Evolutionary conservation across 2,888 invertebrate species (phyloP).

Genomic region (Electrophaes corylata): DNA sequence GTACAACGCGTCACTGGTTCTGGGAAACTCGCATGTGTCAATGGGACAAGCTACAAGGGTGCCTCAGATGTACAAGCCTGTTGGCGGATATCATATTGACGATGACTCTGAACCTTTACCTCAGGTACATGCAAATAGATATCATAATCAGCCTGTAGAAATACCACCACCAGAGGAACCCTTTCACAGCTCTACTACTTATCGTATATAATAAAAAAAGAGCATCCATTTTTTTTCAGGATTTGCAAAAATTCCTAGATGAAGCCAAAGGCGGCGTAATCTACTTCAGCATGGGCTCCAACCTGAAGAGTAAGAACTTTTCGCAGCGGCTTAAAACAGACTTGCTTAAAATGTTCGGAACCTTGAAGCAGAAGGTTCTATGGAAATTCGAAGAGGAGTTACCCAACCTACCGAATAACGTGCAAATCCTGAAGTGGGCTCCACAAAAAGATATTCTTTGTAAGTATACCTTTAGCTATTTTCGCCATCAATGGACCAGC

Average conservation of each 20-base stretch:
- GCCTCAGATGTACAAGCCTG: slow-evolving; percentile 58
- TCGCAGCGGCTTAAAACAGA: slow-evolving; percentile 54
- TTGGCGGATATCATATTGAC: slow-evolving; percentile 66
- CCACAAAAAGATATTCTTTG: slow-evolving; percentile 61
- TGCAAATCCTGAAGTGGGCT: slow-evolving; percentile 70
- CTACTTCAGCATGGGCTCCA: slow-evolving; percentile 80
- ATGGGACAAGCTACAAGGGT: slow-evolving; percentile 47
- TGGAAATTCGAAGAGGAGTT: slow-evolving; percentile 74
- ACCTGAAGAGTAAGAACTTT: slow-evolving; percentile 60
- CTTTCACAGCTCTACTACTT: too few relatives aligned
- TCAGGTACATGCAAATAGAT: slow-evolving; percentile 39
- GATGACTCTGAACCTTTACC: slow-evolving; percentile 55
- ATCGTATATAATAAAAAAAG: background rate
- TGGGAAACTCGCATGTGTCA: slow-evolving; percentile 60
- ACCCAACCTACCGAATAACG: slow-evolving; percentile 63
- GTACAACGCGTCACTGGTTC: slow-evolving; percentile 58
- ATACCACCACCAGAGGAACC: too few relatives aligned
- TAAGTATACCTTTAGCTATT: slow-evolving; percentile 28
- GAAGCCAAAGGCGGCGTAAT: slow-evolving; percentile 70
- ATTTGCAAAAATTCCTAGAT: slow-evolving; percentile 68
- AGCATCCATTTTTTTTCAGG: slow-evolving; percentile 41
- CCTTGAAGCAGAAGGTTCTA: slow-evolving; percentile 73
- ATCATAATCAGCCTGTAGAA: too few relatives aligned
- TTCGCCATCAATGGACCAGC: too few relatives aligned
- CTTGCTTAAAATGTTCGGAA: slow-evolving; percentile 64